Conservation (phyloP, 2,113 vertebrate species). For the Eidolon helvum region DNA sequence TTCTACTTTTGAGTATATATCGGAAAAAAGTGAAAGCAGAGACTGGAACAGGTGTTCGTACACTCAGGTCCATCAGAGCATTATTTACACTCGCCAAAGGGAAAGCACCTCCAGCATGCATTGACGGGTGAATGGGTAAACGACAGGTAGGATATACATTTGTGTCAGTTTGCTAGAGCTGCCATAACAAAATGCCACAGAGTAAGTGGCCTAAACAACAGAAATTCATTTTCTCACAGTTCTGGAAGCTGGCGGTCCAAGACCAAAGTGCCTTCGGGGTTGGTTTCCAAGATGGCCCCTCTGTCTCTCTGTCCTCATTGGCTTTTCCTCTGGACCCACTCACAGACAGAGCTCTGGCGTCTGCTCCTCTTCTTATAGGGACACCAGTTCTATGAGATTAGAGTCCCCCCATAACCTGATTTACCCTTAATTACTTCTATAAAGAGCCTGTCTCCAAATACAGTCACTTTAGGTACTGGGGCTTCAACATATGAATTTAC, state of each 20-base stretch:
- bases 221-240: neutral
- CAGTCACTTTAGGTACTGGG: neutral
- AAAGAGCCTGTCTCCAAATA: neutral
- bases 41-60: neutral
- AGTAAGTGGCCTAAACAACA: neutral
- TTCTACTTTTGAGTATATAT: neutral
- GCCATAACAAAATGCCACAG: neutral
- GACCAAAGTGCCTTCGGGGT: neutral
- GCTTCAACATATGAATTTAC: neutral
- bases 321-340: neutral
- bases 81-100: neutral
- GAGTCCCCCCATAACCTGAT: neutral
- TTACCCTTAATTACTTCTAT: neutral
- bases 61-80: neutral
- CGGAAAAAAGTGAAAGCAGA: neutral
- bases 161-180: neutral
- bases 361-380: neutral
- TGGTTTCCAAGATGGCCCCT: neutral
- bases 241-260: neutral
- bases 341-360: neutral
- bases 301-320: neutral
- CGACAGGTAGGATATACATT: neutral
- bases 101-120: neutral
- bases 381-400: neutral
- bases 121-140: neutral